Evolutionary conservation across 1,140 invertebrate species (phyloP), one percentile per base, ranked within the genome.

Genomic region (Drusus annulatus): DNA sequence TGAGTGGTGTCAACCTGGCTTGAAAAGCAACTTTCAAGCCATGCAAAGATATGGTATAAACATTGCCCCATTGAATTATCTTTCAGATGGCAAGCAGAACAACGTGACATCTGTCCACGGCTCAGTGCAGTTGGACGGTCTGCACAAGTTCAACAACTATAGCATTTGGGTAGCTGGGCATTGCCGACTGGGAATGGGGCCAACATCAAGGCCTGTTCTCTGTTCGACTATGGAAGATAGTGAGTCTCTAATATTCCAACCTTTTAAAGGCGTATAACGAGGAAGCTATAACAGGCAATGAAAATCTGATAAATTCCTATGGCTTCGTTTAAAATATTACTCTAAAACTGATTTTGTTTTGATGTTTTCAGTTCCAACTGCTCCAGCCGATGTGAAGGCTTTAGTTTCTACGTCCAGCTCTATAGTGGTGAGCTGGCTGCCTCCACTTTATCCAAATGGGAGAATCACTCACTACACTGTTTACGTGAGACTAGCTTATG

Each of bases 381-480:
- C 93, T 51, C 96, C 96, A 36, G 93, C 93, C 3, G 93, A 94
- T 71, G 94, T 97, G 58, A 97, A 97, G 90, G 95, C 95, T 0
- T 87, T 96, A 15, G 93, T 95, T 0, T 89, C 95, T 36, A 95
- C 95, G n/a, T 92, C 93, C 3, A 93, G 93, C 80, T 94, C 94
- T 63, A 93, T 97, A 80, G 89, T 97, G 25, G 93, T 97, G 23
- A 94, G 95, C 54, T 98, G 96, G 96, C 92, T 95, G 80, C 93
- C 92, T 68, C 96, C 96, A 5, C 86, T 91, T n/a, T 92, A 95
- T 85, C 92, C 94, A 0, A 97, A 97, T 85, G 96, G 96, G 36
- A 91, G 93, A 78, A 92, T 97, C 21, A 91, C 92, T 0, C 93
- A 95, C 84, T 97, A 96, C 84, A 96, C 94, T 15, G 92, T 97